phyloP scores from a whole-genome alignment of 92 coral and sea anemone species.

The Montipora capitata region DNA sequence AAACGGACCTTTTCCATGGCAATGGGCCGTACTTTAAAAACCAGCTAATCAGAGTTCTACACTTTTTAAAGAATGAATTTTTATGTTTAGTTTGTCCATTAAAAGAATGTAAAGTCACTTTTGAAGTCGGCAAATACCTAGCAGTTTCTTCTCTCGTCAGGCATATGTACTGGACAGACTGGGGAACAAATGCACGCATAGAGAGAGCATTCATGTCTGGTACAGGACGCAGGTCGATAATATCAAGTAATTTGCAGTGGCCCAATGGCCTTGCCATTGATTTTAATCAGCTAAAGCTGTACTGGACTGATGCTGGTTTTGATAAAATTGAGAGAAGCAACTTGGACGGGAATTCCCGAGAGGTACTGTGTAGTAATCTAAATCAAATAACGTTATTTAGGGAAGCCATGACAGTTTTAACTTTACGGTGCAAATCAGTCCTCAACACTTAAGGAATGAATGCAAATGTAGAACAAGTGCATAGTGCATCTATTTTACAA shows the following conservation, averaged over 20 bases:
- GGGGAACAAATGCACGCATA: constrained; percentile 86
- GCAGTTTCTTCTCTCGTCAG: constrained; percentile 22
- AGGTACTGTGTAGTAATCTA: constrained; percentile 43
- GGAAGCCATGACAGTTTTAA: too few relatives aligned
- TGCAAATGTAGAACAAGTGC: too few relatives aligned
- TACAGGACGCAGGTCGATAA: constrained; percentile 56
- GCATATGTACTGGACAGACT: constrained; percentile 98
- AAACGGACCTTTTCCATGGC: too few relatives aligned
- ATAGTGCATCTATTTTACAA: too few relatives aligned
- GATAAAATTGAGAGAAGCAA: constrained; percentile 89
- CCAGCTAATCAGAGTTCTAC: too few relatives aligned
- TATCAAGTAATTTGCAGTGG: constrained; percentile 76
- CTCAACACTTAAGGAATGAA: too few relatives aligned
- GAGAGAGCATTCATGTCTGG: constrained; percentile 92
- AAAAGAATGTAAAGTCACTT: too few relatives aligned
- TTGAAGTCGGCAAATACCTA: background rate
- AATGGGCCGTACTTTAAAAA: too few relatives aligned
- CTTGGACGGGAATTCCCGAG: constrained; percentile 77
- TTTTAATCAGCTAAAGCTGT: constrained; percentile 69
- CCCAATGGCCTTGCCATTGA: constrained; percentile 95
- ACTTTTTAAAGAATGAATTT: too few relatives aligned
- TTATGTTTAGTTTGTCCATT: too few relatives aligned
- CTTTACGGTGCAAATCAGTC: too few relatives aligned
- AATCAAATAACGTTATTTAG: background rate
- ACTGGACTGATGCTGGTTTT: constrained; percentile 97